A percentile compares a stretch with the other conserved stretches of the same genome.
These are phyloP conservation scores for Acanthisitta chloris DNA, from an alignment of 2,113 vertebrate species.

Conservation along the genomic window DNA sequence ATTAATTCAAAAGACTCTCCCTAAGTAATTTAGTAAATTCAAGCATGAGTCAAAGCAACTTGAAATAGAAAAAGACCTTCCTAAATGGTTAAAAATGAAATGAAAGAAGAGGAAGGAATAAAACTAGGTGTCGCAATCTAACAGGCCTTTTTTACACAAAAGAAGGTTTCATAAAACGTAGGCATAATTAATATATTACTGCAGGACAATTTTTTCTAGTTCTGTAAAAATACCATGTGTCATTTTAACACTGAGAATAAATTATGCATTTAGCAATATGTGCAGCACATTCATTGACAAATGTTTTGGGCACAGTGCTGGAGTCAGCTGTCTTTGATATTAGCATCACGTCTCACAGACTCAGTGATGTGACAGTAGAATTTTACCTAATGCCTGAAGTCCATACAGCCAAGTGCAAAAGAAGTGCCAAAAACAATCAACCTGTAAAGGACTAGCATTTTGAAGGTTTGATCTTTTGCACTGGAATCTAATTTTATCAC, in stretches of 20 bases:
- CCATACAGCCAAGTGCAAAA: neutral
- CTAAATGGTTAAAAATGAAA: neutral
- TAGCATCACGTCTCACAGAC: neutral
- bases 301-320: neutral
- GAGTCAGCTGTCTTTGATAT: neutral
- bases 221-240: neutral
- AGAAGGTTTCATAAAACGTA: neutral
- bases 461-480: neutral
- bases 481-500: neutral
- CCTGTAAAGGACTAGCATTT: neutral
- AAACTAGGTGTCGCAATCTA: neutral
- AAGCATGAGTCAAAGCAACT: neutral
- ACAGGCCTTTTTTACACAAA: neutral
- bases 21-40: neutral
- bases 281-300: neutral
- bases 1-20: conserved; percentile 26
- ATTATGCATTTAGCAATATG: neutral
- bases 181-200: neutral
- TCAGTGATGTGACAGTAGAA: neutral
- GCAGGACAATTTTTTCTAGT: neutral
- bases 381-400: neutral
- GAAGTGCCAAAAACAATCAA: neutral
- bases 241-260: neutral
- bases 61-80: neutral
- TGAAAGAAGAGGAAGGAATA: neutral